phyloP scores from a whole-genome alignment of 2,888 invertebrate genomes.

The Cephalotes varians region DNA sequence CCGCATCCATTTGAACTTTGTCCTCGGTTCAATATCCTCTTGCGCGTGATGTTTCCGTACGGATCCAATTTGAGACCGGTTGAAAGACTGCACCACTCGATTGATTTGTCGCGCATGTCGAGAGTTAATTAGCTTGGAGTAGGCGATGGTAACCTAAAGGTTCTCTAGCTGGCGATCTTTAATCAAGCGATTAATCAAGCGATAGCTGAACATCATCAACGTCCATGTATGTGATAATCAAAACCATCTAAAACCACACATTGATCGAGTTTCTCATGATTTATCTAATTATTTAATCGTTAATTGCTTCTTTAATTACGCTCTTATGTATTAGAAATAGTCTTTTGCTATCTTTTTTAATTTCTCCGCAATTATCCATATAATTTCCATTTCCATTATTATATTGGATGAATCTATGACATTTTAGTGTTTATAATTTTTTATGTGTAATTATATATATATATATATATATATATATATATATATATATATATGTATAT shows the following conservation, averaged over 20 bases:
- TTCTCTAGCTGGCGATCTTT: constrained; percentile 33
- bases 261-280: constrained; percentile 19
- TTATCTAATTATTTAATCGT: constrained; percentile 27
- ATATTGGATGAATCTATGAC: too few relatives aligned
- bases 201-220: constrained; percentile 39
- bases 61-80: constrained; percentile 41
- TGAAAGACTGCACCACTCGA: constrained; percentile 44
- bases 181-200: constrained; percentile 54
- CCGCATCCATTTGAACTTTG: constrained; percentile 21
- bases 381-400: too few relatives aligned
- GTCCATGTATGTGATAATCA: background rate
- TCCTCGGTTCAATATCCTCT: constrained; percentile 43
- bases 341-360: background rate
- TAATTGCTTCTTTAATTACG: background rate
- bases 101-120: constrained; percentile 54
- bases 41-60: constrained; percentile 16
- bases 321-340: background rate
- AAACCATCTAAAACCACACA: background rate
- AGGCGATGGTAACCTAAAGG: constrained; percentile 37
- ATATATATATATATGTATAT: too few relatives aligned
- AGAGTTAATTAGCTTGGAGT: constrained; percentile 50
- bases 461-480: too few relatives aligned
- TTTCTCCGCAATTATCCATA: background rate
- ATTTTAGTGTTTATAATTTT: too few relatives aligned
- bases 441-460: too few relatives aligned